A percentile compares a stretch with the other conserved stretches of the same genome.
Evolutionary conservation across 2,113 vertebrate genomes (phyloP).

Genomic region (Galemys pyrenaicus): DNA sequence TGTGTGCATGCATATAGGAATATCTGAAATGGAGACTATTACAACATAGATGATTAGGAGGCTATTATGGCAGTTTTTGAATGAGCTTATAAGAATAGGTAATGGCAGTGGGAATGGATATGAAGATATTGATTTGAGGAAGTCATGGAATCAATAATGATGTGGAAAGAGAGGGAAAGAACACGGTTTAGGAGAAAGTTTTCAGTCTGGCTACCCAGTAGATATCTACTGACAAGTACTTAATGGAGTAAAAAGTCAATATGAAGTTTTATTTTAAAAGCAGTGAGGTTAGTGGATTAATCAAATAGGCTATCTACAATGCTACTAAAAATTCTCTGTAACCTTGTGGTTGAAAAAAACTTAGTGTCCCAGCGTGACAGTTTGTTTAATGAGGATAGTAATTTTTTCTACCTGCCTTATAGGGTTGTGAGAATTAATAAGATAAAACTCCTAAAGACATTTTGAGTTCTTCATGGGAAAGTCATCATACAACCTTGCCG

Average conservation of each 20-base stretch:
- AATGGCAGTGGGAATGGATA: background rate
- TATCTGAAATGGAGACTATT: background rate
- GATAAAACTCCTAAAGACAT: conserved; percentile 21
- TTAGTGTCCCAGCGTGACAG: background rate
- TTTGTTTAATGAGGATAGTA: conserved; percentile 23
- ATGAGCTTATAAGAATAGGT: background rate
- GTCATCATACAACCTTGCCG: background rate
- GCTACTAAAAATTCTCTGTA: background rate
- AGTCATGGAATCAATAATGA: background rate
- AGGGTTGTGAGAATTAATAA: background rate
- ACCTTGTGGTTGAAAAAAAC: background rate
- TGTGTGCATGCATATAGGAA: background rate
- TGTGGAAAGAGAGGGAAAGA: background rate
- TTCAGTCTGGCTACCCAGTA: background rate
- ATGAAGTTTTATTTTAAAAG: background rate
- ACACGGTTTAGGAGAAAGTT: background rate
- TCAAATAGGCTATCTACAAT: background rate
- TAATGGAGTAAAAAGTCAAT: background rate
- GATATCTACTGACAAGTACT: background rate
- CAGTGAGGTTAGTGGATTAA: background rate
- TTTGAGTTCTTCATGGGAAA: conserved; percentile 19
- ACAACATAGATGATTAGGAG: background rate
- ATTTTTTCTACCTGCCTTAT: conserved; percentile 21
- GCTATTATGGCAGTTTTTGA: background rate
- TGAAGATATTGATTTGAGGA: background rate